Base-by-base conservation (phyloP, 2,888 invertebrate species). In the Cancer borealis region DNA sequence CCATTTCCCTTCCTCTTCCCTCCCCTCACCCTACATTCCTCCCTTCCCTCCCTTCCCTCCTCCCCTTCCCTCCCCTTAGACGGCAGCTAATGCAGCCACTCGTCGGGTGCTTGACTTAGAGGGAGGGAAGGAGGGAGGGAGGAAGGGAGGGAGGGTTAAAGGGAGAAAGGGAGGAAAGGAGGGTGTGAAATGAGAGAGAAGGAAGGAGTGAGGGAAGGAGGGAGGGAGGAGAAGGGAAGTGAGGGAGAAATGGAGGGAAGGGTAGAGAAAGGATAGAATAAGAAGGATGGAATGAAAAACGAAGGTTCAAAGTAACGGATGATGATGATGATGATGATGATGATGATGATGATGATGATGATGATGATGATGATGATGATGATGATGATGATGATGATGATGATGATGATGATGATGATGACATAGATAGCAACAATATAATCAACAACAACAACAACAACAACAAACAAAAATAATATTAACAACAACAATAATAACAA, bases 1-100 rank as follows among this genome's bases (percentile, higher is more conserved):
- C 54, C n/a, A 26, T 14, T 26, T n/a, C 54, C 49, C 89, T 26
- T 10, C 89, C 14, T n/a, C 47, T 26, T 49, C 49, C 49, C 26
- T 8, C 47, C n/a, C 49, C 39, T 39, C n/a, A 46, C 8, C 46
- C 39, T 39, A 14, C 88, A 47, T 47, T 8, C 47, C 47, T 47
- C 46, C 47, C 46, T 45, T 47, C 88, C 39, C 47, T 39, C 88
- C 47, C 14, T n/a, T 88, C 88, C 88, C 21, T 10, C 45, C 21
- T 47, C 46, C 17, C 88, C 46, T 45, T 47, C 88, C 46, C 14
- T 3, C 39, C 87, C 45, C 45, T 45, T 30, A 14, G 46, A 26
- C 8, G 89, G n/a, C 89, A 89, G 89, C 89, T 89, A 89, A 89
- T 89, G 89, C 89, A 89, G 26, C 89, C 89, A 89, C 89, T 89